Percentiles rank a stretch among this genome's conserved stretches.
Conservation (phyloP, 2,888 invertebrate genomes). For the Drosophila atripex region DNA sequence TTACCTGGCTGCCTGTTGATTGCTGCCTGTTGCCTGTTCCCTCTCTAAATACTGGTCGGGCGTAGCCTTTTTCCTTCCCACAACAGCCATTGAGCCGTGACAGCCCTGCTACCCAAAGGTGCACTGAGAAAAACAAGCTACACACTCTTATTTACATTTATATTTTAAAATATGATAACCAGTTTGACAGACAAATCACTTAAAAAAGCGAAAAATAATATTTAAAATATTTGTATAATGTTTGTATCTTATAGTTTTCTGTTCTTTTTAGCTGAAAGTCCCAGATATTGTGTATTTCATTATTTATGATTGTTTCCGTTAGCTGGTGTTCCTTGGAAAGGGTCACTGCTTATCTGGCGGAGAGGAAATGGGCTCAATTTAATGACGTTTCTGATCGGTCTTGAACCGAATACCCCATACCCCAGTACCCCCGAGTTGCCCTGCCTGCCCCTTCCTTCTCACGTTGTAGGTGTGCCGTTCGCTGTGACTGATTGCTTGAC, state of each 20-base stretch:
- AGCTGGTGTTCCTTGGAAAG: conserved; percentile 28
- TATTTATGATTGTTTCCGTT: conserved; percentile 75
- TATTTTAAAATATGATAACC: too few relatives aligned
- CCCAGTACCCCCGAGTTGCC: background rate
- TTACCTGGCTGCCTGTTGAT: conserved; percentile 39
- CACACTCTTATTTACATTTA: too few relatives aligned
- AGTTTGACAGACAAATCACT: too few relatives aligned
- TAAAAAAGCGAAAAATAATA: too few relatives aligned
- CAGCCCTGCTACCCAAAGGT: background rate
- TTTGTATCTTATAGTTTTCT: background rate
- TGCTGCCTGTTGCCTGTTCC: conserved; percentile 22
- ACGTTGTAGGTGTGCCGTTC: conserved; percentile 55
- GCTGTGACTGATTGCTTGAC: conserved; percentile 61
- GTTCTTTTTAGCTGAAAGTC: background rate
- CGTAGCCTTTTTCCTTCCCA: conserved; percentile 33
- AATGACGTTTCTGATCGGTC: conserved; percentile 57
- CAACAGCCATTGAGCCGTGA: conserved; percentile 60
- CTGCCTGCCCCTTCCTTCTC: background rate
- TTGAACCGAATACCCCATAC: conserved; percentile 35
- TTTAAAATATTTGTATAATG: background rate
- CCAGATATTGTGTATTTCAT: conserved; percentile 59
- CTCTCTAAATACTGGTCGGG: conserved; percentile 1
- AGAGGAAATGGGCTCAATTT: conserved; percentile 63
- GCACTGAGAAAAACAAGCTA: background rate
- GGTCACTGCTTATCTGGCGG: conserved; percentile 31